Evolutionary conservation across 2,113 vertebrate genomes (phyloP).

Genomic region (Siphamia tubifer): DNA sequence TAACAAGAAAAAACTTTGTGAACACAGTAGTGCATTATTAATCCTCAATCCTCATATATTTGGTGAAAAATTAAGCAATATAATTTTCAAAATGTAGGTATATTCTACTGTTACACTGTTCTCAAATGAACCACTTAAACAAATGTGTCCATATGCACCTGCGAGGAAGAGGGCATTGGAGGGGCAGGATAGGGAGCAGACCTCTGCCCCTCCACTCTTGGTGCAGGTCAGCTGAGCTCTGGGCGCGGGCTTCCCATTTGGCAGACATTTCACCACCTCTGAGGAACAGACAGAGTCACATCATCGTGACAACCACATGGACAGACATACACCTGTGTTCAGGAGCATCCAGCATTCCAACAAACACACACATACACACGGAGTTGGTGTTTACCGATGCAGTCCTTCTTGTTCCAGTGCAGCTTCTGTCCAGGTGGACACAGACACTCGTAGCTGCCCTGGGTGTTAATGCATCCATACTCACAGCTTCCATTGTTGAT

Average conservation of each 20-base stretch:
- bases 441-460: conserved; percentile 89
- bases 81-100: too few relatives aligned
- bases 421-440: conserved; percentile 88
- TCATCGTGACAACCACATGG: conserved; percentile 55
- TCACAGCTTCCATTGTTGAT: conserved; percentile 90
- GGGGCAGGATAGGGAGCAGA: conserved; percentile 89
- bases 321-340: conserved; percentile 14
- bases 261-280: conserved; percentile 89
- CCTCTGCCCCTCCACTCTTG: conserved; percentile 86
- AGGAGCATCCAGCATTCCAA: conserved; percentile 12
- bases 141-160: conserved; percentile 78
- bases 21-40: too few relatives aligned
- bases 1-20: too few relatives aligned
- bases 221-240: conserved; percentile 87
- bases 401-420: conserved; percentile 97
- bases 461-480: conserved; percentile 87
- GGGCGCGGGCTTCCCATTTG: conserved; percentile 81
- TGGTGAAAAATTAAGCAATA: too few relatives aligned
- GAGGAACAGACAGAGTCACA: conserved; percentile 70
- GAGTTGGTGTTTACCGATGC: conserved; percentile 82
- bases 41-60: too few relatives aligned
- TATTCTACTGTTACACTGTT: too few relatives aligned
- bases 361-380: not conserved
- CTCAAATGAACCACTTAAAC: too few relatives aligned
- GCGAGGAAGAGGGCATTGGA: conserved; percentile 88